Evolutionary conservation across 2,888 invertebrate species (phyloP), one percentile per base, ranked within the genome.

Genomic region (Frankliniella intonsa): DNA sequence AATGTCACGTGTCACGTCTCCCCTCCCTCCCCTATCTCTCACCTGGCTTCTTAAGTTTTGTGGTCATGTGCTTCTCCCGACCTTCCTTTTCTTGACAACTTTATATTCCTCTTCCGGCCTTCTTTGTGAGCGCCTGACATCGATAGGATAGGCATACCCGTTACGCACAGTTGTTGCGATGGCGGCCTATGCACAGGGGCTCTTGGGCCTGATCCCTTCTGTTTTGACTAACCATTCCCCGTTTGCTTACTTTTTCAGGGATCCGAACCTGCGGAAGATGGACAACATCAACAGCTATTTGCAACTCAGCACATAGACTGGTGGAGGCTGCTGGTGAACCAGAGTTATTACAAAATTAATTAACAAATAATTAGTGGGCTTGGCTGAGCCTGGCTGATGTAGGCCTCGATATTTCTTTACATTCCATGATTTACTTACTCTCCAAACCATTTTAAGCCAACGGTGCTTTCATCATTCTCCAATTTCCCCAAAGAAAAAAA

Each of bases 381-480:
- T 76, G 69, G 69, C 25, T 76, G 69, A 76, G 69, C 69, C 69
- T 76, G 25, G 69, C 69, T 76, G 69, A 12, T n/a, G 69, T 25
- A 76, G 69, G 69, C 69, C 69, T 76, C 69, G 25, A 76, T 76
- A 76, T 76, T 76, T 76, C 69, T 76, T 76, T 76, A 76, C 69
- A 76, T 76, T 76, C 69, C 69, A 76, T 76, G 22, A 12, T 22
- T 76, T 25, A 22, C 9, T 76, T 76, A 8, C 25, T 8, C 17
- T 22, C 12, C 12, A 76, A 76, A 76, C 22, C 12, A 12, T 11
- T 76, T 22, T 25, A 76, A 25, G 25, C 25, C 69, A 76, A 76
- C 22, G 69, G 69, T 76, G 69, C 69, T 25, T 25, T 25, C 12
- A 76, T 22, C 25, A 22, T 76, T 25, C 69, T 76, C 38, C 38